Conservation (phyloP, 1,140 invertebrate genomes). For the Zaprionus nigranus region DNA sequence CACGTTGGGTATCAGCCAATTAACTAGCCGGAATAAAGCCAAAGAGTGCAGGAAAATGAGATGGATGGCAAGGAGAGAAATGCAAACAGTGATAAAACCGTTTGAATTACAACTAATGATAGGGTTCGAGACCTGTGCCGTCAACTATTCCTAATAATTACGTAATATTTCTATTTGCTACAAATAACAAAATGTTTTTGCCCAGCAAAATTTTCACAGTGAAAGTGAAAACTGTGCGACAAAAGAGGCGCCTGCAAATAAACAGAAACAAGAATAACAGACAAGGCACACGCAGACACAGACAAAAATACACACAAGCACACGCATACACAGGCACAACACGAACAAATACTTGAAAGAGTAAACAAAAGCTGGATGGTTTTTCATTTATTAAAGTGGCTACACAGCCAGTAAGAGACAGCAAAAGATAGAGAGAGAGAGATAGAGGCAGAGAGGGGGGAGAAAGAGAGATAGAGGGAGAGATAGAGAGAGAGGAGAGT, state of each 20-base stretch:
- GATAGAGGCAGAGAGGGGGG: no score
- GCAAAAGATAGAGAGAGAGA: neutral
- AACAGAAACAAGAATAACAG: conserved; percentile 35
- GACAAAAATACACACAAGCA: neutral
- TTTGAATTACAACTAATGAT: conserved; percentile 32
- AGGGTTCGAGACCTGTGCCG: neutral
- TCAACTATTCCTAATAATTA: conserved; percentile 49
- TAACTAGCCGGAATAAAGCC: conserved; percentile 32
- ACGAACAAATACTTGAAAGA: conserved; percentile 54
- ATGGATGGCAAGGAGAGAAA: neutral
- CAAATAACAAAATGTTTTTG: conserved; percentile 17
- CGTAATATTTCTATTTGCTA: conserved; percentile 33
- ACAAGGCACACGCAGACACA: conserved; percentile 8
- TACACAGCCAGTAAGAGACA: neutral
- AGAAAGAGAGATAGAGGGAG: no score
- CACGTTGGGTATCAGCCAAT: conserved; percentile 42
- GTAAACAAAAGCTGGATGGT: conserved; percentile 60
- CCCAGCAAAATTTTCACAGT: neutral
- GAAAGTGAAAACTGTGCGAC: conserved; percentile 66
- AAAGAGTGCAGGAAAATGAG: neutral
- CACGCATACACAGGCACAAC: conserved; percentile 15
- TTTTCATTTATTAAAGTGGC: conserved; percentile 79
- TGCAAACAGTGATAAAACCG: conserved; percentile 23
- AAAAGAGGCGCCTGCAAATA: conserved; percentile 42
- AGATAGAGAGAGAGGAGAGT: neutral